Percentiles rank a stretch among this genome's conserved stretches.
These are phyloP conservation scores for Nothobranchius furzeri DNA, from an alignment of 2,113 vertebrate genomes.

Conservation along the genomic window DNA sequence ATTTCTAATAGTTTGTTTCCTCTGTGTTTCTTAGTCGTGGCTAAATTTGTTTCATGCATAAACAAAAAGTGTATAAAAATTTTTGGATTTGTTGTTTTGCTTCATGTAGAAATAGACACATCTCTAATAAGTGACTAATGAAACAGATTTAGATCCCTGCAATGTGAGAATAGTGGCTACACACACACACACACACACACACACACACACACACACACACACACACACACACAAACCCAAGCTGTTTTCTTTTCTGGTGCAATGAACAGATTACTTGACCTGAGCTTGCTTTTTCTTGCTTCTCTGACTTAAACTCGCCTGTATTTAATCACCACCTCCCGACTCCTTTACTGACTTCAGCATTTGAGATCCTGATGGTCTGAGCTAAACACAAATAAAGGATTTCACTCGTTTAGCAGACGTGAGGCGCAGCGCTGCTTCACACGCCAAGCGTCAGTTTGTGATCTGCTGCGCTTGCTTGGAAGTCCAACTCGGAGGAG, in stretches of 20 bases:
- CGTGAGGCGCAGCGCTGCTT: constrained; percentile 27
- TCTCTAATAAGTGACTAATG: neutral
- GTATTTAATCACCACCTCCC: constrained; percentile 21
- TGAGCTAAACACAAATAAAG: constrained; percentile 29
- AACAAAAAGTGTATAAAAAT: neutral
- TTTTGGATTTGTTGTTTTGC: neutral
- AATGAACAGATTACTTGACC: constrained; percentile 43
- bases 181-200: no score
- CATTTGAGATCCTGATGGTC: constrained; percentile 34
- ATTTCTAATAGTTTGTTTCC: constrained; percentile 7
- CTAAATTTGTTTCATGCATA: neutral
- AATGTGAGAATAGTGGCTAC: neutral
- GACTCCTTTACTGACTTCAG: constrained; percentile 37
- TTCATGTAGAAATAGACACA: neutral
- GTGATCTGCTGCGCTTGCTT: constrained; percentile 54
- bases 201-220: neutral
- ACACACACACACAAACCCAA: constrained; percentile 16
- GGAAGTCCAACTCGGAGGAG: constrained; percentile 26
- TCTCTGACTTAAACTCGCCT: constrained; percentile 33
- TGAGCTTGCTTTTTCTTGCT: constrained; percentile 29
- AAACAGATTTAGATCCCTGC: neutral
- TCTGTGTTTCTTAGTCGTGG: constrained; percentile 2
- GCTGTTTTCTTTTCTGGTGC: constrained; percentile 52
- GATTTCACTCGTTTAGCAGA: constrained; percentile 38
- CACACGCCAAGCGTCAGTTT: constrained; percentile 46